These are phyloP conservation scores for Trinorchestia longiramus DNA, from an alignment of 1,140 invertebrate species.

Conservation along the genomic window DNA sequence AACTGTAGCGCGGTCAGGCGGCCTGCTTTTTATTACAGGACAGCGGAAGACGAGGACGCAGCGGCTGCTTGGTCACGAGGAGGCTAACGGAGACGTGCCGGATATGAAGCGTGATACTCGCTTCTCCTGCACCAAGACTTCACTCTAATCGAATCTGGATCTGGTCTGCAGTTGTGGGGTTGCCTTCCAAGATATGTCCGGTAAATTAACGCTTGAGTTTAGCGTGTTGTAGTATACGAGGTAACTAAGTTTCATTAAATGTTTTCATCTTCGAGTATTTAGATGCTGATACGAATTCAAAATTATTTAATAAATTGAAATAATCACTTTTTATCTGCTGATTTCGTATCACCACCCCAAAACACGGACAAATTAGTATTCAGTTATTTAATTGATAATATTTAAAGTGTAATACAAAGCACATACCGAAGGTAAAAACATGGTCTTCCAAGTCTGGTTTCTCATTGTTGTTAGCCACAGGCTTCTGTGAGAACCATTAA, in stretches of 20 bases:
- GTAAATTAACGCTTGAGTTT: background rate
- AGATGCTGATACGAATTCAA: background rate
- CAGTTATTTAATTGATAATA: background rate
- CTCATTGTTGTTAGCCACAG: background rate
- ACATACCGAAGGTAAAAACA: background rate
- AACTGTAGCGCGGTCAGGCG: background rate
- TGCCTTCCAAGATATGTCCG: background rate
- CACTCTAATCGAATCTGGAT: background rate
- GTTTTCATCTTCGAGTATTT: background rate
- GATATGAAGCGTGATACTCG: background rate
- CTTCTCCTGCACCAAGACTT: background rate
- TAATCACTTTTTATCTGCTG: background rate
- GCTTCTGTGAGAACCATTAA: background rate
- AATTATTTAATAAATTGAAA: background rate
- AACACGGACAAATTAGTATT: background rate
- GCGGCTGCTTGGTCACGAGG: background rate
- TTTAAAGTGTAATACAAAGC: background rate
- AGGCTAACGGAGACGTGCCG: background rate
- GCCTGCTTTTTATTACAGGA: background rate
- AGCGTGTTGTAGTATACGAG: background rate
- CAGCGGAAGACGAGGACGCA: background rate
- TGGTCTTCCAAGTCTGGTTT: background rate
- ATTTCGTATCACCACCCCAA: background rate
- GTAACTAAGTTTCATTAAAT: background rate
- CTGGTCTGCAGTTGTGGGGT: background rate